Evolutionary conservation across 2,113 vertebrate genomes (phyloP).

Genomic region (Chrysochloris asiatica): DNA sequence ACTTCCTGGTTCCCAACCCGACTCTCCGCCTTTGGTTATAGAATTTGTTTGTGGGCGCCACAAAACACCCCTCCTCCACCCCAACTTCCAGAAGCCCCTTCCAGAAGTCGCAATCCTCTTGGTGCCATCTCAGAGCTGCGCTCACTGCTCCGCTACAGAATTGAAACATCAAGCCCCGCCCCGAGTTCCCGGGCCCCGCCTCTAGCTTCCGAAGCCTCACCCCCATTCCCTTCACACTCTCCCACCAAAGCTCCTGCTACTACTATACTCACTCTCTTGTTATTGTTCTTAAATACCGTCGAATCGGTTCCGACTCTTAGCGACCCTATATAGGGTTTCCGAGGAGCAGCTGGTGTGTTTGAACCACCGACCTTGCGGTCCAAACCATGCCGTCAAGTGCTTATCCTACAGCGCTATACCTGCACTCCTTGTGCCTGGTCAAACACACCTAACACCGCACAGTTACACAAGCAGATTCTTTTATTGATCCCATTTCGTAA

Average conservation of each 20-base stretch:
- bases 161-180: neutral
- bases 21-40: neutral
- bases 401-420: too few relatives aligned
- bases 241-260: neutral
- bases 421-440: fast-evolving
- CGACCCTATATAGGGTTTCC: too few relatives aligned
- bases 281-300: too few relatives aligned
- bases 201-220: neutral
- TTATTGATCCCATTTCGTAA: neutral
- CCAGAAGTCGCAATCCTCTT: neutral
- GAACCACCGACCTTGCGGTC: too few relatives aligned
- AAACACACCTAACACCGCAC: neutral
- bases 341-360: too few relatives aligned
- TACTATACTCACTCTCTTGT: neutral
- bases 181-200: neutral
- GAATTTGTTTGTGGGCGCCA: neutral
- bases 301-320: too few relatives aligned
- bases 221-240: neutral
- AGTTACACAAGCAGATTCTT: neutral
- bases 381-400: too few relatives aligned
- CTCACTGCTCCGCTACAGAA: neutral
- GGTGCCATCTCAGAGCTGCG: neutral
- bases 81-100: constrained; percentile 17
- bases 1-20: neutral
- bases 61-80: neutral